Evolutionary conservation across 2,113 vertebrate species (phyloP), one percentile per base, ranked within the genome.

Genomic region (Channa maculata): DNA sequence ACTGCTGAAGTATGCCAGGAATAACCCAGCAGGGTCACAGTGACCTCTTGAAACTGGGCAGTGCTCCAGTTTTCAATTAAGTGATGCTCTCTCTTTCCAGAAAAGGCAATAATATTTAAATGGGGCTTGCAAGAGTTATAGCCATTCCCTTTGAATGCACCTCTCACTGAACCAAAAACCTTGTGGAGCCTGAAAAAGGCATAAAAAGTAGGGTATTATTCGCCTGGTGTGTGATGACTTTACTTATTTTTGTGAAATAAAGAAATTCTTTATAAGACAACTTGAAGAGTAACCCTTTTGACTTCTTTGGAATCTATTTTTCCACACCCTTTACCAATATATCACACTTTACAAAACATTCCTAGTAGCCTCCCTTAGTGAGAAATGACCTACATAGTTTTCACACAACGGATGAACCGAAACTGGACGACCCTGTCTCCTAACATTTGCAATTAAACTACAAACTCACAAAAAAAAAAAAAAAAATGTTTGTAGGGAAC

Each of bases 41-140:
- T 84, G 81, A 89, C 89, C 90, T 89, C 76, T 76, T 50, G 37
- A 72, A 81, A 24, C 82, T 68, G 79, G 88, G 86, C 89, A 78
- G 12, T 0, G 10, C 43, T 90, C 89, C 90, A 90, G 65, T 14
- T 85, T 79, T 84, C 84, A 90, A 88, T 91, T 86, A 88, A 79
- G 67, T 59, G 76, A 84, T 71, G 80, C 48, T 65, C 75, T 73
- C 64, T 81, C 72, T 69, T 59, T 73, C 84, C 79, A 88, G 72
- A 90, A 90, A 91, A 90, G 82, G 85, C 74, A 80, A 86, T 82
- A 66, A 74, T 71, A 83, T 89, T 81, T 69, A 73, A 88, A 89
- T 86, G 54, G 71, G 14, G 14, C 44, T 65, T 6, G 15, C 24
- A 54, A 51, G 48, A 86, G 58, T 72, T 80, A 53, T 52, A 65